Evolutionary conservation across 92 coral and sea anemone genomes (phyloP), one percentile per base, ranked within the genome.

Genomic region (Parazoanthus darwini): DNA sequence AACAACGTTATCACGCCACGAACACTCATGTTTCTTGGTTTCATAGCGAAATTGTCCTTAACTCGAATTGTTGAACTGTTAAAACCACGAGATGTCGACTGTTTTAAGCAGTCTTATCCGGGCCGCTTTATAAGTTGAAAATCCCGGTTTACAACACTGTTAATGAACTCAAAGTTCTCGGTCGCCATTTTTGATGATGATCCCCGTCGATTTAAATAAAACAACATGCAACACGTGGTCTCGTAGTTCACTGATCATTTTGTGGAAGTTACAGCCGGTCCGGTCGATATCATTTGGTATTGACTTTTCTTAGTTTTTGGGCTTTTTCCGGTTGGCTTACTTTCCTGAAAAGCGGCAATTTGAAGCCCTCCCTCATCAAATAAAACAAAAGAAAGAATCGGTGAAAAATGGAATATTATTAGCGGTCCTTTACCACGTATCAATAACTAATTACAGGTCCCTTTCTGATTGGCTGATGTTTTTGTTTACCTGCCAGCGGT

Each of bases 1-100:
- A 94, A 82, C 65, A 94, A 81, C 39, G 97, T 92, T 8, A 94
- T 88, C 77, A 94, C 97, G 9, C 93, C 93, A 25, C 90, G 90
- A 36, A 94, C 70, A 63, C 97, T 94, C 97, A 92, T 94, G 77
- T 86, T 89, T 74, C 93, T 80, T 10, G 95, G 50, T 86, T 94
- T 94, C 97, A 91, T 92, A 39, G 46, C 80, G 44, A 37, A 42
- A 37, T 35, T 76, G 80, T 36, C 80, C 80, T 43, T 38, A 76
- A 76, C 46, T 76, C 51, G 50, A 14, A 76, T 39, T 76, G 80
- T 5, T 63, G 70, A 29, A 29, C 22, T 63, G 70, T 3, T 16
- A 7, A 20, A 5, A 20, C 6, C 15, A 26, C 70, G 7, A 63
- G 26, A 15, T 9, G 54, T 39, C 56, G 15, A 42, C 77, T 82